Conservation (phyloP, 2,797 vertebrate species). For the Rhodeus uyekii region DNA sequence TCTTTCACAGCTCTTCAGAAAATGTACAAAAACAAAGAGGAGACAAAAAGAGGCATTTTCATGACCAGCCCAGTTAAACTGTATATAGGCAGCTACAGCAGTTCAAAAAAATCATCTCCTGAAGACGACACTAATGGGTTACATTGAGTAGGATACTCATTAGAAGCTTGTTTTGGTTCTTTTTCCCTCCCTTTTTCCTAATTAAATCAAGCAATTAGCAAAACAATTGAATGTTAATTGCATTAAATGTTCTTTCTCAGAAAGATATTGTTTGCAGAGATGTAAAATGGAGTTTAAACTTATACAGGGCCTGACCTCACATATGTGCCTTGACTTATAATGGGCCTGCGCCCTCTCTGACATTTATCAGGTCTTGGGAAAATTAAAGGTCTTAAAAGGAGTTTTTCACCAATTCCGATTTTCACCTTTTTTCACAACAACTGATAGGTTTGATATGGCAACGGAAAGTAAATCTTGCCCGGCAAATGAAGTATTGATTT, state of each 20-base stretch:
- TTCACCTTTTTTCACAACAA: constrained; percentile 37
- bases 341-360: constrained; percentile 32
- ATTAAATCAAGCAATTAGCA: constrained; percentile 23
- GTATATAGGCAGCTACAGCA: background rate
- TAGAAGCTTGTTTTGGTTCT: background rate
- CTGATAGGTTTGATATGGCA: constrained; percentile 57
- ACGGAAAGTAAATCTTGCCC: constrained; percentile 56
- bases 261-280: background rate
- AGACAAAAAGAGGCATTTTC: no score
- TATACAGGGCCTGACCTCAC: constrained; percentile 28
- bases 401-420: constrained; percentile 47
- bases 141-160: background rate
- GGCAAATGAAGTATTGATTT: constrained; percentile 65
- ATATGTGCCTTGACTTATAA: constrained; percentile 47
- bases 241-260: constrained; percentile 6
- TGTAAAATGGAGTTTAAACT: constrained; percentile 16
- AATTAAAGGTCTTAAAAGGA: constrained; percentile 48
- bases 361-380: constrained; percentile 46
- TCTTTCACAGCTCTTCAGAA: no score
- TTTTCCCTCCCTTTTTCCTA: background rate
- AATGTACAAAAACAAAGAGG: background rate
- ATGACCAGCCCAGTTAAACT: background rate
- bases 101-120: background rate
- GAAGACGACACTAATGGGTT: background rate
- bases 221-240: constrained; percentile 13